A percentile compares a stretch with the other conserved stretches of the same genome.
Conservation (phyloP, 1,140 invertebrate species). For the Scaptomyza pallida region DNA sequence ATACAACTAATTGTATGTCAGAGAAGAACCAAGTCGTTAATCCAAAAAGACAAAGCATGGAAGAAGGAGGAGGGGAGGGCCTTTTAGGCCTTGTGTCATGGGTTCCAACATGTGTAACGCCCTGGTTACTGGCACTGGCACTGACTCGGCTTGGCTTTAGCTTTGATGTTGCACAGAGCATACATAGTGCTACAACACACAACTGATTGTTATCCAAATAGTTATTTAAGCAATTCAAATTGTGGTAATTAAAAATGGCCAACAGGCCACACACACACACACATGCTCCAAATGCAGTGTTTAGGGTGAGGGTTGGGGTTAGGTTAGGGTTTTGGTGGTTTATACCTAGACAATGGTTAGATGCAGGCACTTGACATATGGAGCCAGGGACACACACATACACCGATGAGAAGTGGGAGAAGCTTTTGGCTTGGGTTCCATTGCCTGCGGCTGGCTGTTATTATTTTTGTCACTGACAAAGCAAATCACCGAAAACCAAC, state of each 20-base stretch:
- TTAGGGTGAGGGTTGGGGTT: not conserved
- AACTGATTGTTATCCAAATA: slow-evolving; percentile 76
- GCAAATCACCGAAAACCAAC: slow-evolving; percentile 82
- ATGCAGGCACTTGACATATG: slow-evolving; percentile 72
- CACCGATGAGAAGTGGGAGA: slow-evolving; percentile 16
- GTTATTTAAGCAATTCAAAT: slow-evolving; percentile 81
- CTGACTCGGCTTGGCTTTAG: too few relatives aligned
- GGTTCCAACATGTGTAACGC: slow-evolving; percentile 6
- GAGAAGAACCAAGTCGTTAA: slow-evolving; percentile 18
- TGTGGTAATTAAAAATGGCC: slow-evolving; percentile 80
- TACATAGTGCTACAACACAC: too few relatives aligned
- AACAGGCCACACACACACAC: slow-evolving; percentile 31
- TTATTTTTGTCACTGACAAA: slow-evolving; percentile 82
- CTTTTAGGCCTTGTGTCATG: slow-evolving; percentile 17
- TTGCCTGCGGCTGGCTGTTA: slow-evolving; percentile 72
- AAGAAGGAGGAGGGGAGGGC: not conserved
- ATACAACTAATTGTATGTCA: slow-evolving; percentile 23
- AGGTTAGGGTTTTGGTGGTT: not conserved
- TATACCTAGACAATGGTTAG: slow-evolving; percentile 43
- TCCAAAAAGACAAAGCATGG: slow-evolving; percentile 8
- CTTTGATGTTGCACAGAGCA: slow-evolving; percentile 49
- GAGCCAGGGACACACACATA: slow-evolving; percentile 20
- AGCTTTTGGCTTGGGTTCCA: slow-evolving; percentile 46
- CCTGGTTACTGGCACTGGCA: slow-evolving; percentile 1
- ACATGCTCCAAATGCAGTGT: not conserved